A percentile compares a stretch with the other conserved stretches of the same genome.
These are phyloP conservation scores for Zoroaster sp. DNA, from an alignment of 53 echinoderm and acorn worm genomes.

Conservation along the genomic window DNA sequence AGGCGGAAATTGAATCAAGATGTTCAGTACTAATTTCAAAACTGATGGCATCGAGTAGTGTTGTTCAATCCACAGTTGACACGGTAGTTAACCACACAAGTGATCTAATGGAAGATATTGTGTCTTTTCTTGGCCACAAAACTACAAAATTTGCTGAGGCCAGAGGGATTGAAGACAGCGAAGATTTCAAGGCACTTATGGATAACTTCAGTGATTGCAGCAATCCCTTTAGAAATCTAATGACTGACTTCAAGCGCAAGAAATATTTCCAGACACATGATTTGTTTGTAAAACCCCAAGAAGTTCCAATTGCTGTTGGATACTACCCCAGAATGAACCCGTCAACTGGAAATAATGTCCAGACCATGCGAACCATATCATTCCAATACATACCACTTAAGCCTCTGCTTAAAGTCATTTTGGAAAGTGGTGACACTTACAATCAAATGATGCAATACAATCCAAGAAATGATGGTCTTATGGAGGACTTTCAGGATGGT, in stretches of 20 bases:
- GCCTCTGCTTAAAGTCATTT: constrained; percentile 20
- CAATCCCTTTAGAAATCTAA: constrained; percentile 54
- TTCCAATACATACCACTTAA: constrained; percentile 62
- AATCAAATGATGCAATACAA: neutral
- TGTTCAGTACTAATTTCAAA: neutral
- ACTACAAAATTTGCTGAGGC: constrained; percentile 38
- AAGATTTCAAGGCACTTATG: constrained; percentile 32
- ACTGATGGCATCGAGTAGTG: constrained; percentile 5
- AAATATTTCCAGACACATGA: constrained; percentile 34
- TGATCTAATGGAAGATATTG: constrained; percentile 46
- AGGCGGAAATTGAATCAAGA: neutral
- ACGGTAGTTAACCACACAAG: constrained; percentile 28
- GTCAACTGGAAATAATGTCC: constrained; percentile 36
- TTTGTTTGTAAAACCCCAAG: constrained; percentile 34
- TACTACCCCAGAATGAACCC: constrained; percentile 47
- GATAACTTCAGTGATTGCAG: constrained; percentile 28
- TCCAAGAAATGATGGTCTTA: constrained; percentile 23
- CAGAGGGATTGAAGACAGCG: constrained; percentile 38
- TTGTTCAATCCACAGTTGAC: constrained; percentile 12
- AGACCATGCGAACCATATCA: constrained; percentile 31
- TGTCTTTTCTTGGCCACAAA: constrained; percentile 30
- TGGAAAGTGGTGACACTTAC: constrained; percentile 57
- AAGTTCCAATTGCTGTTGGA: constrained; percentile 47
- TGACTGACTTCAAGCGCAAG: constrained; percentile 51
- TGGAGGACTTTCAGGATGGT: neutral